phyloP scores from a whole-genome alignment of 2,797 vertebrate genomes.

The Rhinogobio ventralis region DNA sequence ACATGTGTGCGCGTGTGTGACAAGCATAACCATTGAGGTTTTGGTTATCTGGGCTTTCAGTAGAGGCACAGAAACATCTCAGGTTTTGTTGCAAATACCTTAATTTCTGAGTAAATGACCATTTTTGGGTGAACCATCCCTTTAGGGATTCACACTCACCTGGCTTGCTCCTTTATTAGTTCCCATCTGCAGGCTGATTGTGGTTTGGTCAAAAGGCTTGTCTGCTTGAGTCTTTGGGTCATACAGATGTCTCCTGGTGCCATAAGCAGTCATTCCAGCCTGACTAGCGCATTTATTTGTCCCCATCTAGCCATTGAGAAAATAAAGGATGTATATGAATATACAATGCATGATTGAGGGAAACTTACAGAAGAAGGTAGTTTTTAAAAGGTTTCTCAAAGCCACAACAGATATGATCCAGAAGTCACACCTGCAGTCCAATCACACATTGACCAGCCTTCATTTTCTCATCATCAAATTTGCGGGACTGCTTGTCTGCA shows the following conservation, averaged over 20 bases:
- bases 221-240: conserved; percentile 89
- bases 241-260: conserved; percentile 87
- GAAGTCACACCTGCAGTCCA: conserved; percentile 81
- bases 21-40: not conserved
- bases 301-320: conserved; percentile 79
- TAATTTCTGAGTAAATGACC: not conserved
- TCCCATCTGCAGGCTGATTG: conserved; percentile 89
- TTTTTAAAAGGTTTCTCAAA: not conserved
- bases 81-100: not conserved
- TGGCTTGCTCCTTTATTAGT: conserved; percentile 91
- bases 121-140: not conserved
- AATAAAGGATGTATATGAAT: not conserved
- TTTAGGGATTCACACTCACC: conserved; percentile 66
- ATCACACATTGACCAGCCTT: conserved; percentile 90
- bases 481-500: conserved; percentile 85
- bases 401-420: not conserved
- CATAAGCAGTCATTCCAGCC: conserved; percentile 90
- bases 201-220: conserved; percentile 89
- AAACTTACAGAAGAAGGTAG: not conserved
- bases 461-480: conserved; percentile 85
- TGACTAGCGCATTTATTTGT: conserved; percentile 91
- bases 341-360: not conserved
- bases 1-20: fast-evolving
- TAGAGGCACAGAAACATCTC: not conserved
- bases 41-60: not conserved